Percentiles rank a stretch among this genome's conserved stretches.
phyloP scores from a whole-genome alignment of 2,888 invertebrate species.

The Silvanus unidentatus region DNA sequence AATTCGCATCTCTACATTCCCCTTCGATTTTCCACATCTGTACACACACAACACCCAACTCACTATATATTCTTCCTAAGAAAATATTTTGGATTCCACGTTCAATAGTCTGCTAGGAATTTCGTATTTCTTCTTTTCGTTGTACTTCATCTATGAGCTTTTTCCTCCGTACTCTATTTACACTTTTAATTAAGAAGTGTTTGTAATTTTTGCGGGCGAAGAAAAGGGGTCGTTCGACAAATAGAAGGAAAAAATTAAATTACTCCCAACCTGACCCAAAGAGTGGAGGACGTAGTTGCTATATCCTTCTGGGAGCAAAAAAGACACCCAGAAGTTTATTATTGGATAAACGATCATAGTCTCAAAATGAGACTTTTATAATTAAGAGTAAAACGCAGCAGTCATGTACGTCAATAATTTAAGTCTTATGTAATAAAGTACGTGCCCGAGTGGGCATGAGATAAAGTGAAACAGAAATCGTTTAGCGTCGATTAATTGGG shows the following conservation, averaged over 20 bases:
- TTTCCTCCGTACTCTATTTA: too few relatives aligned
- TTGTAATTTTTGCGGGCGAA: too few relatives aligned
- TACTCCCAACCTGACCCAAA: too few relatives aligned
- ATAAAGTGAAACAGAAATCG: too few relatives aligned
- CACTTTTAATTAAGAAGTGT: too few relatives aligned
- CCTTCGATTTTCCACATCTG: too few relatives aligned
- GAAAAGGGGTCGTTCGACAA: too few relatives aligned
- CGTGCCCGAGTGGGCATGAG: not conserved
- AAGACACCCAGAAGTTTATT: conserved; percentile 17
- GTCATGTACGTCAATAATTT: conserved; percentile 9
- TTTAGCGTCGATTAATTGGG: too few relatives aligned
- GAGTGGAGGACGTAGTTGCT: too few relatives aligned
- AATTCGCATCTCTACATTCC: too few relatives aligned
- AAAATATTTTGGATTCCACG: not conserved
- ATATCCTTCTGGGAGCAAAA: conserved; percentile 13
- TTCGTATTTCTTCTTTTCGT: not conserved
- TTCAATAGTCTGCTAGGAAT: not conserved
- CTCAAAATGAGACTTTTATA: not conserved
- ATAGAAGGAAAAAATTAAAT: too few relatives aligned
- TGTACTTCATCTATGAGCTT: too few relatives aligned
- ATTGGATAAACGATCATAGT: conserved; percentile 10
- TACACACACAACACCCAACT: conserved; percentile 2
- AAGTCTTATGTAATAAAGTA: conserved; percentile 5
- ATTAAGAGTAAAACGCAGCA: conserved; percentile 4
- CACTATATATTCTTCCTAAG: not conserved